Base-by-base conservation (phyloP, 1,140 invertebrate species). In the Pseudomyrmex cubaensis region DNA sequence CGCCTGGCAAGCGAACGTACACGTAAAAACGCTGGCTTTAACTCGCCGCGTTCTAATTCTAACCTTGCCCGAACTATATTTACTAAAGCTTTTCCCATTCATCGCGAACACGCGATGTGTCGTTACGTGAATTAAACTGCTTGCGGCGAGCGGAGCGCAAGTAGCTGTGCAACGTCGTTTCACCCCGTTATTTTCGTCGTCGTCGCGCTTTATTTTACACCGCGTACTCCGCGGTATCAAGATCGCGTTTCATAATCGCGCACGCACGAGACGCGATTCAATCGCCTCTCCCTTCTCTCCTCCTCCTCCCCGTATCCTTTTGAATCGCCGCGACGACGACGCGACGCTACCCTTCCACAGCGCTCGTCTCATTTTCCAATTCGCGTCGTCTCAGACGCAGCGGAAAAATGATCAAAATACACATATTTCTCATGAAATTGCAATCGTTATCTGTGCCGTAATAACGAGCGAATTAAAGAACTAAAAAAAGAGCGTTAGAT, bases 21-120 rank as follows among this genome's bases (percentile, higher is more conserved):
- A 35, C 66, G 76, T 80, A 80, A 80, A 80, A 80, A 80, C 66
- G 12, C 76, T 80, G 44, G 66, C 44, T 80, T 80, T 80, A 80
- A 80, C 76, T 80, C 76, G 12, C 46, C 48, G 35, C 35, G 64
- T 80, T 80, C 76, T 80, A 80, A 80, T 80, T 80, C 76, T 80
- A 80, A 80, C 46, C 35, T 64, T 35, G 22, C 22, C 54, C 9
- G 54, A 54, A 61, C 66, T 80, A 72, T 80, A 80, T 80, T 80
- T 80, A 80, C 66, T 72, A 15, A 57, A 59, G 54, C 54, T 80
- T 80, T 72, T 72, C 54, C 76, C 76, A 80, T 80, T 80, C 76
- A 80, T 80, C 56, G 66, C 66, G 64, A 61, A 57, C 76, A 80
- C 76, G 76, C 76, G 76, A 80, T 80, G 44, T 80, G 54, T 80